Percentiles rank a stretch among this genome's conserved stretches.
phyloP scores from a whole-genome alignment of 2,888 invertebrate species.

The Zootermopsis nevadensis region DNA sequence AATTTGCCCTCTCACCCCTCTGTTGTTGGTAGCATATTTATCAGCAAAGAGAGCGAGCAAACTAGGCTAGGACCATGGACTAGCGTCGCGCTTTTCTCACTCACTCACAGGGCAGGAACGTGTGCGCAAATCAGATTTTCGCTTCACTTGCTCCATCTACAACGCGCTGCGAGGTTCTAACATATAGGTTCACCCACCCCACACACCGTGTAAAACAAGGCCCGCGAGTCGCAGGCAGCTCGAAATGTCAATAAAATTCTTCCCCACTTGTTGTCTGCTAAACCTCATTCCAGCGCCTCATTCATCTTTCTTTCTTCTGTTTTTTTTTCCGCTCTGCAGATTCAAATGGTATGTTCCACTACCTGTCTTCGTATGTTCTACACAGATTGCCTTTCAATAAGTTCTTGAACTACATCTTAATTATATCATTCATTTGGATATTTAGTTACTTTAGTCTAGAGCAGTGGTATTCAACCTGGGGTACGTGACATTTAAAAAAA shows the following conservation, averaged over 20 bases:
- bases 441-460: too few species aligned
- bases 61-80: background rate
- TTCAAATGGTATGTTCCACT: too few species aligned
- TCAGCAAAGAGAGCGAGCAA: slow-evolving; percentile 24
- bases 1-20: slow-evolving; percentile 7
- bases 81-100: slow-evolving; percentile 28
- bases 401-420: too few species aligned
- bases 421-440: too few species aligned
- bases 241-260: background rate
- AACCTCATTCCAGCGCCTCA: too few species aligned
- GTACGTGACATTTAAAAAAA: too few species aligned
- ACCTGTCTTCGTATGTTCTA: too few species aligned
- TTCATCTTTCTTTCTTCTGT: too few species aligned
- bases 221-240: slow-evolving; percentile 14
- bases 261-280: too few species aligned
- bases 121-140: slow-evolving; percentile 57
- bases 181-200: slow-evolving; percentile 33
- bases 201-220: slow-evolving; percentile 3
- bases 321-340: too few species aligned
- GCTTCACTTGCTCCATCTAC: slow-evolving; percentile 54
- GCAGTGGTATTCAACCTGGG: too few species aligned
- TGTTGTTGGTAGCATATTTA: slow-evolving; percentile 35
- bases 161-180: slow-evolving; percentile 52
- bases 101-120: slow-evolving; percentile 43
- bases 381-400: too few species aligned